Conservation (phyloP, 2,113 vertebrate species). For the Phyllostomus hastatus region DNA sequence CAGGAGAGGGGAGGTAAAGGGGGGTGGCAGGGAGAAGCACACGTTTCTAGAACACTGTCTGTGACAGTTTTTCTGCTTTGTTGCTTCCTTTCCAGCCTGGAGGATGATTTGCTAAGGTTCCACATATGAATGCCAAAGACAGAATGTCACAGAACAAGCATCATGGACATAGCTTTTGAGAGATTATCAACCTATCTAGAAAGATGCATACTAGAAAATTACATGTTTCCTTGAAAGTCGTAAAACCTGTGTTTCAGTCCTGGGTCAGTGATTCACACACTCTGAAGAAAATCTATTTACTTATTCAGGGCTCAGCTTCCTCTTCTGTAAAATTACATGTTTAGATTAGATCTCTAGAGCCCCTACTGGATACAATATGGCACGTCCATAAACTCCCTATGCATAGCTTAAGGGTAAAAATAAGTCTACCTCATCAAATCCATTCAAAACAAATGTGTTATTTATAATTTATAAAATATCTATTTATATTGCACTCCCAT, state of each 20-base stretch:
- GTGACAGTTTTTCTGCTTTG: not conserved
- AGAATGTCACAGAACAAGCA: not conserved
- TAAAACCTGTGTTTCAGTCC: not conserved
- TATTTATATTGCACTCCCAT: not conserved
- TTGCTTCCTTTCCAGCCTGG: not conserved
- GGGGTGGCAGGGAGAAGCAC: not conserved
- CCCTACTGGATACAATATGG: not conserved
- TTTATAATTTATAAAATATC: not conserved
- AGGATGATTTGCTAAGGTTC: not conserved
- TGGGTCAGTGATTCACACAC: not conserved
- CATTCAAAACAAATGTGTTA: not conserved
- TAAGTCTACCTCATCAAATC: not conserved
- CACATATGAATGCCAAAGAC: not conserved
- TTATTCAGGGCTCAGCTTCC: not conserved
- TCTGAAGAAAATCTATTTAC: not conserved
- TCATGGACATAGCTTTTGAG: not conserved
- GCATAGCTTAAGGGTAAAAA: not conserved
- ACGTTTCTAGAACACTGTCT: not conserved
- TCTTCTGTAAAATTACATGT: not conserved
- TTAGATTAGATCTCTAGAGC: not conserved
- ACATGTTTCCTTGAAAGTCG: not conserved
- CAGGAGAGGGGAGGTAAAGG: fast-evolving
- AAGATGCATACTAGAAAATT: not conserved
- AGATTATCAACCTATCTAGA: not conserved
- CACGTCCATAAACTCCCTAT: not conserved